Evolutionary conservation across 2,113 vertebrate species (phyloP), one percentile per base, ranked within the genome.

Genomic region (Abramis brama): DNA sequence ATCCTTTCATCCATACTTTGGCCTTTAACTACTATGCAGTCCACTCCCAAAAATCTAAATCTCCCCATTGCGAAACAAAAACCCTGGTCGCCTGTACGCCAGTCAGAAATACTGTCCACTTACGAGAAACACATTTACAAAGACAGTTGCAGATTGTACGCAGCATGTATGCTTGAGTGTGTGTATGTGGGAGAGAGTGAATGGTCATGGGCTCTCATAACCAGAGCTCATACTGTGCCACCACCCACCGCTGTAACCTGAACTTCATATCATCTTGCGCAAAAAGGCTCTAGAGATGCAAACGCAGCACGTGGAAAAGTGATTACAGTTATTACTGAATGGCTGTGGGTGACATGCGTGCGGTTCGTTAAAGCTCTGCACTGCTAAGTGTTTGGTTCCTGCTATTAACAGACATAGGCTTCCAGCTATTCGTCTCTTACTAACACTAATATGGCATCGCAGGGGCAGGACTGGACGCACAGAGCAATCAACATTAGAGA

Each of bases 251-350:
- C 9, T 47, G 19, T 27, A 86, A 79, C 76, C 84, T 82, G 50
- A 85, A 81, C 87, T 77, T 85, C 45, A 70, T 82, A 75, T 82
- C 52, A 78, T 85, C 84, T 75, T 81, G 79, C 25, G 9, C 80
- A 87, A 73, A 82, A 68, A 75, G 79, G 39, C 60, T 71, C 83
- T 39, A 85, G 71, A 85, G 50, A 85, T 85, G 79, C 79, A 81
- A 81, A 81, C 60, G 15, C 84, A 88, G 83, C 79, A 74, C 15
- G 81, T 81, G 62, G 50, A 82, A 45, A 82, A 75, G 27, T 82
- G 79, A 82, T 85, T 85, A 88, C 71, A 77, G 83, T 88, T 85
- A 88, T 88, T 88, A 88, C 47, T 73, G 68, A 68, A 85, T 82
- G 79, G 62, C 73, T 77, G 60, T 70, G 52, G 84, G 79, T 82